These are phyloP conservation scores for Vulpes ferrilata DNA, from an alignment of 2,113 vertebrate species.

Conservation along the genomic window DNA sequence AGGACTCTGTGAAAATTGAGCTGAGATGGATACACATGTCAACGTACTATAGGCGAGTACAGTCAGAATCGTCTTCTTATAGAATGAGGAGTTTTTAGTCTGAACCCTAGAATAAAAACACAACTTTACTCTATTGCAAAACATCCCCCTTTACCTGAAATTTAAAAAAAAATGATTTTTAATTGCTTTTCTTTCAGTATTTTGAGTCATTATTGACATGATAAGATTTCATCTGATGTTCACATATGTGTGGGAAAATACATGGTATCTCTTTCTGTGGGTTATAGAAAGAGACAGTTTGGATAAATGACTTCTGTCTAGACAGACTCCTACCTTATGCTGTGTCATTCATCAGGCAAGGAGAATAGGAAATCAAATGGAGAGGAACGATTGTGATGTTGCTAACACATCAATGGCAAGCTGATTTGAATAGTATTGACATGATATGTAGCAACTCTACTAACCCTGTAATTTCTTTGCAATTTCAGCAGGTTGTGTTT, in stretches of 20 bases:
- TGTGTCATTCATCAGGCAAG: conserved; percentile 14
- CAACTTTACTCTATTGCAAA: neutral
- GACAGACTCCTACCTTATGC: conserved; percentile 56
- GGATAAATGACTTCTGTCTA: conserved; percentile 67
- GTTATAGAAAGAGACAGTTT: conserved; percentile 66
- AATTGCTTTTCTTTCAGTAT: neutral
- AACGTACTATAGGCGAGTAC: neutral
- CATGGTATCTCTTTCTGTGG: conserved; percentile 68
- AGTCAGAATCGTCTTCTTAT: neutral
- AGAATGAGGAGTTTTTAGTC: neutral
- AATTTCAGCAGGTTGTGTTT: conserved; percentile 76
- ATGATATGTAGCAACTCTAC: conserved; percentile 1
- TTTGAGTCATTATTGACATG: neutral
- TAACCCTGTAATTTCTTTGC: conserved; percentile 41
- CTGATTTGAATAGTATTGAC: conserved; percentile 55
- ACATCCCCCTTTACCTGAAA: neutral
- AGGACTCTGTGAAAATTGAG: neutral
- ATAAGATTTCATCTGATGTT: conserved; percentile 69
- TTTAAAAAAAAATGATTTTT: no score
- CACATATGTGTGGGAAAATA: conserved; percentile 25
- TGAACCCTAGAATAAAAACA: neutral
- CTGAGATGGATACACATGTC: neutral
- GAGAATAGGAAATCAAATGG: conserved; percentile 52
- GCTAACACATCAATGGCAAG: conserved; percentile 7
- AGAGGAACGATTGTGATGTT: conserved; percentile 61